Evolutionary conservation across 2,797 vertebrate species (phyloP), one percentile per base, ranked within the genome.

Genomic region (Sebastolobus altivelis): DNA sequence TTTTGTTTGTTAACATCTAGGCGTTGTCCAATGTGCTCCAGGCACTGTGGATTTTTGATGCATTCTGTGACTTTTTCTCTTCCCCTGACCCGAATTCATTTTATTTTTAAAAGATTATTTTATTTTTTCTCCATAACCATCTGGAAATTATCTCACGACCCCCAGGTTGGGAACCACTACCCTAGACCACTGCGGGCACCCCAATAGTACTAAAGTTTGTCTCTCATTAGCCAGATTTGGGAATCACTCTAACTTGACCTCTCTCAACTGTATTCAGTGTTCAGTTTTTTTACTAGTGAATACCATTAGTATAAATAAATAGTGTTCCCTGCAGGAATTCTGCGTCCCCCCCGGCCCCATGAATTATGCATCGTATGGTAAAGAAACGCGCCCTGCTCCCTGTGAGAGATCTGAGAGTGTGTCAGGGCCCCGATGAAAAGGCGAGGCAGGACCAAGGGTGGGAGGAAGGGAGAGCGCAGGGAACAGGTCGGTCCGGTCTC

Each of bases 401-500:
- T 29, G 8, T 20, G 55, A 6, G 22, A 73, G 56, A 60, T 33
- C 25, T 29, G 43, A 65, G 46, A 73, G 54, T 54, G 56, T 82
- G 35, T 81, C 59, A 70, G 38, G 71, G 63, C 58, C 78, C 71
- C 1, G 22, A 46, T 87, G 72, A 87, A 85, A 81, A 79, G 76
- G 62, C 69, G 78, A 77, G 78, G 75, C 77, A 77, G 77, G 84
- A 35, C 73, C n/a, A 16, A 65, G 33, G 68, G 67, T 43, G 68
- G 67, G 54, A 72, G 79, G 63, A 70, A 61, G 67, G 72, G 72
- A 43, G 75, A 78, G 75, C 46, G 52, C 7, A 12, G 29, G 75
- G 79, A 96, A 96, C 96, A 90, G 94, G 96, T 96, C 65, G 3
- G 77, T 85, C 96, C 87, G 58, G 96, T 96, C 83, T 66, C 85